A percentile compares a stretch with the other conserved stretches of the same genome.
These are phyloP conservation scores for Agonopterix heracliana DNA, from an alignment of 2,888 invertebrate genomes.

Conservation along the genomic window DNA sequence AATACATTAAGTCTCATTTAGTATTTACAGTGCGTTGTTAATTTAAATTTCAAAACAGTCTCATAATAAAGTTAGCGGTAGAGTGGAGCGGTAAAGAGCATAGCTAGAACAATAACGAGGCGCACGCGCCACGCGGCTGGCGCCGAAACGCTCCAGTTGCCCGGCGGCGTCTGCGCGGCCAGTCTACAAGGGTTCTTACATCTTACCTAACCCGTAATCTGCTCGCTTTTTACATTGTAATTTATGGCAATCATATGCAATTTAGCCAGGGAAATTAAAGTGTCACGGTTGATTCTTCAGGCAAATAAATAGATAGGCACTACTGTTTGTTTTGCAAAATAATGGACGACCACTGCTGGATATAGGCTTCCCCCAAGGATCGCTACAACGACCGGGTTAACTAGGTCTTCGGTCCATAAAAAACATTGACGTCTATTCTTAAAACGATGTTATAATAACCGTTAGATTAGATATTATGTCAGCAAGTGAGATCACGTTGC, in stretches of 20 bases:
- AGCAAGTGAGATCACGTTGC: no score
- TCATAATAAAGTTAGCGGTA: slow-evolving; percentile 42
- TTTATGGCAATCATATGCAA: slow-evolving; percentile 3
- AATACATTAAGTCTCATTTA: slow-evolving; percentile 19
- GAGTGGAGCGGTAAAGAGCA: slow-evolving; percentile 27
- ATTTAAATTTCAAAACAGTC: slow-evolving; percentile 55
- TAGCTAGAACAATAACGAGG: slow-evolving; percentile 43
- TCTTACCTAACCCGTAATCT: slow-evolving; percentile 5
- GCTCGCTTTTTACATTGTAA: slow-evolving; percentile 4
- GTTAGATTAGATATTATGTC: no score
- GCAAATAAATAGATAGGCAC: background rate
- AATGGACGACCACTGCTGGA: no score
- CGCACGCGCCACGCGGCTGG: slow-evolving; percentile 38
- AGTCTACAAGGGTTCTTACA: slow-evolving; percentile 6
- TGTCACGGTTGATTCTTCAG: background rate
- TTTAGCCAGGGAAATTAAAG: background rate
- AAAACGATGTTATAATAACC: no score
- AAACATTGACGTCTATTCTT: no score
- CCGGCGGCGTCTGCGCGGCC: slow-evolving; percentile 23
- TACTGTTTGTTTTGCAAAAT: background rate
- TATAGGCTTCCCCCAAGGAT: no score
- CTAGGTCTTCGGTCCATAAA: no score
- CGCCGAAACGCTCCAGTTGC: slow-evolving; percentile 69
- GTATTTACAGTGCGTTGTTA: slow-evolving; percentile 38
- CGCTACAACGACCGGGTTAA: no score